Percentiles rank a stretch among this genome's conserved stretches.
These are phyloP conservation scores for Oikopleura vanhoeffeni DNA, from an alignment of 23 tunicate species.

Conservation along the genomic window DNA sequence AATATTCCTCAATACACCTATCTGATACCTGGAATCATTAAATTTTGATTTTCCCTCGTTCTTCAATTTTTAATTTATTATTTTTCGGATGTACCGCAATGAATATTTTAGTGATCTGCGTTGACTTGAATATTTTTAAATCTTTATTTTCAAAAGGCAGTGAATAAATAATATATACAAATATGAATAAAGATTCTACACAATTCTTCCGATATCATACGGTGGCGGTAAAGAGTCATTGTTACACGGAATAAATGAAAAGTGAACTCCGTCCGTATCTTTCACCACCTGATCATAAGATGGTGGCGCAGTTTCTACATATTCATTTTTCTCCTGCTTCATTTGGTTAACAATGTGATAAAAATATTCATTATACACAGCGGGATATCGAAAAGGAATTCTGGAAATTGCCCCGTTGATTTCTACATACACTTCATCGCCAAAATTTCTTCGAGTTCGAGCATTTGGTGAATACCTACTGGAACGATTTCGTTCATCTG, in stretches of 20 bases:
- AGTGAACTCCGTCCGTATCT: background rate
- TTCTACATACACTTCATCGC: background rate
- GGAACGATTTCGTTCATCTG: background rate
- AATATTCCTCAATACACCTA: no score
- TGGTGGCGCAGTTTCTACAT: background rate
- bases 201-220: no score
- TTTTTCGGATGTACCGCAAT: no score
- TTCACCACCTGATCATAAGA: background rate
- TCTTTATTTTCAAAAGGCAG: no score
- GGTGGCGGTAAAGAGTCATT: no score
- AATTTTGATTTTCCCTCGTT: no score
- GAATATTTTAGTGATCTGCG: no score
- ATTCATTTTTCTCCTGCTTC: background rate
- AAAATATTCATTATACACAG: background rate
- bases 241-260: background rate
- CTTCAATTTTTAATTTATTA: no score
- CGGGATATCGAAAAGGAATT: background rate
- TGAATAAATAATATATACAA: no score
- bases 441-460: background rate
- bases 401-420: conserved; percentile 7
- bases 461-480: background rate
- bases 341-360: background rate
- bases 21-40: no score
- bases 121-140: no score
- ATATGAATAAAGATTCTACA: no score